Evolutionary conservation across 2,888 invertebrate genomes (phyloP).

Genomic region (Iphiclides podalirius): DNA sequence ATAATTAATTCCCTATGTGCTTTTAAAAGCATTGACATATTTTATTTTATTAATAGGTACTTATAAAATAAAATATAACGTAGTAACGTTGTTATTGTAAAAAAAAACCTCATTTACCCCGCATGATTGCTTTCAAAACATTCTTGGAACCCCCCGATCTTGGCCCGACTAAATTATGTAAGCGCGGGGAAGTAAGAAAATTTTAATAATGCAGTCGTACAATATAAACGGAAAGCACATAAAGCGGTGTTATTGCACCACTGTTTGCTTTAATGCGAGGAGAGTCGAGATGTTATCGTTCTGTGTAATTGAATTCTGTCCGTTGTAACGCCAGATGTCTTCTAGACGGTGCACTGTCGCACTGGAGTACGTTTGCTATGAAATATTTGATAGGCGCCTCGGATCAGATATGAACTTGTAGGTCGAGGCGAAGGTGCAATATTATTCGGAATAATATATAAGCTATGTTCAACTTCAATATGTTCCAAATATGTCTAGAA

Average conservation of each 20-base stretch:
- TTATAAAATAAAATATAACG: too few relatives aligned
- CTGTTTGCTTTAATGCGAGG: conserved; percentile 43
- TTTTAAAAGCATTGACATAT: too few relatives aligned
- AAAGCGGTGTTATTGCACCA: conserved; percentile 38
- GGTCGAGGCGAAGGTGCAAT: neutral
- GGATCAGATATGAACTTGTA: conserved; percentile 27
- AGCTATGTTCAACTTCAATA: neutral
- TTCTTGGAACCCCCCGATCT: neutral
- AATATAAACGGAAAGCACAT: conserved; percentile 26
- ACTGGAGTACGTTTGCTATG: conserved; percentile 58
- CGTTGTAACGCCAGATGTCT: conserved; percentile 41
- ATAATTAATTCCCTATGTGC: too few relatives aligned
- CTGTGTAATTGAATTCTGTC: conserved; percentile 52
- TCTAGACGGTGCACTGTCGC: conserved; percentile 39
- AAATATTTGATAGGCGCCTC: conserved; percentile 62
- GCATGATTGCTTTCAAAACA: conserved; percentile 5
- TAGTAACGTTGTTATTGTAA: too few relatives aligned
- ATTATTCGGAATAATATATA: neutral
- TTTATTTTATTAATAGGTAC: too few relatives aligned
- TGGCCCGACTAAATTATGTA: conserved; percentile 21
- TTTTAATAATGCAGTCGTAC: conserved; percentile 25
- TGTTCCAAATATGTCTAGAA: too few relatives aligned
- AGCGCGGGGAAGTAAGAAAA: conserved; percentile 23
- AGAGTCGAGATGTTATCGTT: conserved; percentile 42
- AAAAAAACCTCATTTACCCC: neutral